phyloP scores from a whole-genome alignment of 2,888 invertebrate species.

The Gari tellinella region DNA sequence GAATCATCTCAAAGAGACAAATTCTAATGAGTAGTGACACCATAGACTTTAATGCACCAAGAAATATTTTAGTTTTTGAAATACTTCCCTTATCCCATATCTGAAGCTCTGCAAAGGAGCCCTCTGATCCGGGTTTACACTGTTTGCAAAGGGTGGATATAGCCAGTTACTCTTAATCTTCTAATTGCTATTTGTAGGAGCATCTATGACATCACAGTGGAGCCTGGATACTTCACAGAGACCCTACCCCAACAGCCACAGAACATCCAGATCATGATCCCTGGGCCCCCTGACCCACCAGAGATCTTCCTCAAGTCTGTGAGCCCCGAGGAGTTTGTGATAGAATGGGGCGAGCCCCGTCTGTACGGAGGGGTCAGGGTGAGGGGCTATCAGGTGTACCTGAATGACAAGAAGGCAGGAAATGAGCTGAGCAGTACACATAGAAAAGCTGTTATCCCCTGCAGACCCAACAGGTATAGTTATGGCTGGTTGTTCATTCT shows the following conservation, averaged over 20 bases:
- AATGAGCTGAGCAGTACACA: slow-evolving; percentile 80
- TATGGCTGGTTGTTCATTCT: too few relatives aligned
- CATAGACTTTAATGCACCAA: too few relatives aligned
- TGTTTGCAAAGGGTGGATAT: too few relatives aligned
- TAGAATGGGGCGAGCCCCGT: slow-evolving; percentile 84
- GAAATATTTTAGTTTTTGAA: too few relatives aligned
- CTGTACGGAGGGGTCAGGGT: slow-evolving; percentile 81
- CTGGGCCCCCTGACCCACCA: slow-evolving; percentile 83
- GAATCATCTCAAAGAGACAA: too few relatives aligned
- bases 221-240: slow-evolving; percentile 79
- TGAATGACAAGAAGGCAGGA: slow-evolving; percentile 84
- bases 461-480: slow-evolving; percentile 80
- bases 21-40: too few relatives aligned
- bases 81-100: too few relatives aligned
- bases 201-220: slow-evolving; percentile 80
- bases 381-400: slow-evolving; percentile 82
- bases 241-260: slow-evolving; percentile 74
- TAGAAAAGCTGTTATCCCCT: slow-evolving; percentile 83
- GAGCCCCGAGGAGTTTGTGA: slow-evolving; percentile 80
- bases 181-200: too few relatives aligned
- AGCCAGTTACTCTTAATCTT: too few relatives aligned
- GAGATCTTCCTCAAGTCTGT: slow-evolving; percentile 81
- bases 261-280: slow-evolving; percentile 81
- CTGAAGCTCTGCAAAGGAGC: too few relatives aligned
- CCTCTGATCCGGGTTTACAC: too few relatives aligned